These are phyloP conservation scores for Neoseiulus cucumeris DNA, from an alignment of 1,140 invertebrate species.

Conservation along the genomic window DNA sequence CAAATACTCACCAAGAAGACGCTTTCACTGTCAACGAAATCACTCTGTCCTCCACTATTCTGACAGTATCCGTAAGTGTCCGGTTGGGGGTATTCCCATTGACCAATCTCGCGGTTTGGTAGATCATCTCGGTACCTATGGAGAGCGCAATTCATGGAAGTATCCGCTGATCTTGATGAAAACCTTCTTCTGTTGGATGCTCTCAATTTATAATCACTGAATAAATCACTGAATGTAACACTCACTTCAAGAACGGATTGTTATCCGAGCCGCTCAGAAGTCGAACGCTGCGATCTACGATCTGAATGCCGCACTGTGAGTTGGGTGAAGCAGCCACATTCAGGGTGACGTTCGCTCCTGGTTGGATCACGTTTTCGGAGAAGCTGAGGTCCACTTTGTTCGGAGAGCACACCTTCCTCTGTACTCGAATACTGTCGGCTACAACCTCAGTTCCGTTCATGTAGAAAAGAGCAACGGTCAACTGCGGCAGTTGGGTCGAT, in stretches of 20 bases:
- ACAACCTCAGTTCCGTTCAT: constrained; percentile 51
- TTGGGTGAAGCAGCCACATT: constrained; percentile 32
- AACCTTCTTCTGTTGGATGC: too few relatives aligned
- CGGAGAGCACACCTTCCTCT: constrained; percentile 35
- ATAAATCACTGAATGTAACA: too few relatives aligned
- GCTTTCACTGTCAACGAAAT: neutral
- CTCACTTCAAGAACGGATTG: constrained; percentile 20
- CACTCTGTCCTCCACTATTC: constrained; percentile 2
- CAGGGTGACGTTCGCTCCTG: constrained; percentile 32
- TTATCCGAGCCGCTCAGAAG: constrained; percentile 29
- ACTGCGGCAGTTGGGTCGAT: neutral
- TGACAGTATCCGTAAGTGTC: constrained; percentile 12
- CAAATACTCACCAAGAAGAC: neutral
- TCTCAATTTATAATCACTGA: too few relatives aligned
- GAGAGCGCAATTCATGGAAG: constrained; percentile 23
- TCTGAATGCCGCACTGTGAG: constrained; percentile 38
- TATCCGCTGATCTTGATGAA: too few relatives aligned
- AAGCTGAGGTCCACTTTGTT: constrained; percentile 34
- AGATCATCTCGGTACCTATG: constrained; percentile 23
- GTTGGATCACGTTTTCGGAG: constrained; percentile 28
- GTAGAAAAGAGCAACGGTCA: constrained; percentile 45
- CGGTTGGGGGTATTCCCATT: constrained; percentile 20
- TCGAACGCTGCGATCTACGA: constrained; percentile 37
- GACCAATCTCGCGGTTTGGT: constrained; percentile 26
- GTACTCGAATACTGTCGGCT: constrained; percentile 31